phyloP scores from a whole-genome alignment of 2,113 vertebrate species.

The Paramisgurnus dabryanus region DNA sequence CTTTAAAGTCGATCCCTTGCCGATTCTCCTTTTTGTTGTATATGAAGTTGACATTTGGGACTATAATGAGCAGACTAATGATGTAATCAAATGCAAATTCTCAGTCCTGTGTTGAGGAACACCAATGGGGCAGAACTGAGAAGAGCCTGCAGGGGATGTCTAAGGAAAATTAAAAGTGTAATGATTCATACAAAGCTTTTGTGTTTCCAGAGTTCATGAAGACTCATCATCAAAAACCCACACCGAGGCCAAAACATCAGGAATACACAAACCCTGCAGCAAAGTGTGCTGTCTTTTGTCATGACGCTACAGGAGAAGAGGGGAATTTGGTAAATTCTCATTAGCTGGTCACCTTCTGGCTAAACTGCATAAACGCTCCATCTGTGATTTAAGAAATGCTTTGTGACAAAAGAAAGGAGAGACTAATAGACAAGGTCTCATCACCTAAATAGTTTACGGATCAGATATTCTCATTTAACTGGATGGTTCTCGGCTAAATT shows the following conservation, averaged over 20 bases:
- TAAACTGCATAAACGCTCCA: slow-evolving; percentile 43
- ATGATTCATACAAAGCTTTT: neutral
- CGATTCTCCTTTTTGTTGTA: neutral
- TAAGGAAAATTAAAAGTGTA: neutral
- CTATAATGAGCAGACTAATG: neutral
- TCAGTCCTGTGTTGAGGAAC: neutral
- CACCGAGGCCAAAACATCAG: slow-evolving; percentile 1
- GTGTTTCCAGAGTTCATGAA: neutral
- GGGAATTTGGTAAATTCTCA: slow-evolving; percentile 39
- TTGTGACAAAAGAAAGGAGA: no score
- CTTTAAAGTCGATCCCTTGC: neutral
- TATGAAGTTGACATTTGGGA: neutral
- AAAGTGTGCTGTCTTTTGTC: slow-evolving; percentile 11
- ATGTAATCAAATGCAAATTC: neutral
- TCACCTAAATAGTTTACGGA: no score
- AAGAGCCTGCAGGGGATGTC: no score
- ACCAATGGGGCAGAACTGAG: no score
- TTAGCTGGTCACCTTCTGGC: slow-evolving; percentile 55
- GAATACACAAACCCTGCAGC: neutral
- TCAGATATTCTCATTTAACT: no score
- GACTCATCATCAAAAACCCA: slow-evolving; percentile 8
- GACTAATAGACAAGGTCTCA: no score
- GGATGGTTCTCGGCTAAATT: no score
- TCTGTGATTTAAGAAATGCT: neutral
- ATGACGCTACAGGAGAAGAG: neutral